These are phyloP conservation scores for Apeltes quadracus DNA, from an alignment of 2,113 vertebrate species.

Conservation along the genomic window DNA sequence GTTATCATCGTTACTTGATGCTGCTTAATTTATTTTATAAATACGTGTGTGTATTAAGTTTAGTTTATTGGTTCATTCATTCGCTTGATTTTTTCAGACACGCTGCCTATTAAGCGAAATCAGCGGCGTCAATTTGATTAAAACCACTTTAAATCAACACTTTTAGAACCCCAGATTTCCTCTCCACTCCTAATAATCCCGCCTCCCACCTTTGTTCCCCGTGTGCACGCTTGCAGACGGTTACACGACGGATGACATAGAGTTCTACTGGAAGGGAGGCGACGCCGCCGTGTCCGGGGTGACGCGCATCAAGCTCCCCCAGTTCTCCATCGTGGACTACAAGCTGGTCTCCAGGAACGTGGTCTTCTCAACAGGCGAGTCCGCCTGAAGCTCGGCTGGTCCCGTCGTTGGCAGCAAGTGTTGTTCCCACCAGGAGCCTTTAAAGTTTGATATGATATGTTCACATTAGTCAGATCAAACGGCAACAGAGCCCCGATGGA, in stretches of 20 bases:
- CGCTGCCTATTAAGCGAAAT: too few relatives aligned
- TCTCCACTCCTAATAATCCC: background rate
- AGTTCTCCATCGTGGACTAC: conserved; percentile 97
- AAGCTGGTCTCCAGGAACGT: conserved; percentile 97
- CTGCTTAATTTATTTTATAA: too few relatives aligned
- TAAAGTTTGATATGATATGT: too few relatives aligned
- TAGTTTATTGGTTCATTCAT: too few relatives aligned
- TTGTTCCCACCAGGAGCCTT: too few relatives aligned
- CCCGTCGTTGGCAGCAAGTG: too few relatives aligned
- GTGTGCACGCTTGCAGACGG: conserved; percentile 82
- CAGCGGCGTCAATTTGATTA: too few relatives aligned
- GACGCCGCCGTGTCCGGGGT: conserved; percentile 92
- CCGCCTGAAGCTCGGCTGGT: too few relatives aligned
- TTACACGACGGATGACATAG: conserved; percentile 97
- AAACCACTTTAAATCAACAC: conserved; percentile 27
- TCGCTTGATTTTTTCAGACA: background rate
- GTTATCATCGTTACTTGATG: background rate
- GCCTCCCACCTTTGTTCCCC: conserved; percentile 26
- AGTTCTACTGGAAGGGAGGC: conserved; percentile 98
- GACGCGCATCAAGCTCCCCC: conserved; percentile 94
- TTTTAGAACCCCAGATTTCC: conserved; percentile 12
- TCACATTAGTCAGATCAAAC: too few relatives aligned
- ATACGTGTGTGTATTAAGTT: too few relatives aligned
- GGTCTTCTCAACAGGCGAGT: conserved; percentile 95
- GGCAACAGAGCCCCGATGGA: too few relatives aligned